Percentiles rank a stretch among this genome's conserved stretches.
phyloP scores from a whole-genome alignment of 2,888 invertebrate species.

The Campoplex nolae region DNA sequence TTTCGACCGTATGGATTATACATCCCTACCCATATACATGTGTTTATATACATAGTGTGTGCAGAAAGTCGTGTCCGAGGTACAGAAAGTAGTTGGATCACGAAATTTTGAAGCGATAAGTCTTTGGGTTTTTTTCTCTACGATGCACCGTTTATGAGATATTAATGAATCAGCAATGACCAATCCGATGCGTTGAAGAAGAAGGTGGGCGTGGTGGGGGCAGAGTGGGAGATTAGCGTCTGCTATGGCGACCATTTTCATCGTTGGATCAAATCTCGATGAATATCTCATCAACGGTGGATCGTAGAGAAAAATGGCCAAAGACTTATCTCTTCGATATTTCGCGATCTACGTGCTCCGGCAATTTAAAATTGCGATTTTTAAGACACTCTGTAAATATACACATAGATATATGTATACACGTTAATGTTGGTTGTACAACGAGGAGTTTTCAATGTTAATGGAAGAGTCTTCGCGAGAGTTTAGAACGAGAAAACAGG shows the following conservation, averaged over 20 bases:
- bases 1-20: conserved; percentile 62
- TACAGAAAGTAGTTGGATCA: neutral
- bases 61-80: neutral
- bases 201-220: neutral
- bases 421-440: conserved; percentile 37
- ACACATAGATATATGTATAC: neutral
- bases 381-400: conserved; percentile 14
- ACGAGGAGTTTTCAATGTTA: conserved; percentile 68
- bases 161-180: neutral
- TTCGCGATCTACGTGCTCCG: neutral
- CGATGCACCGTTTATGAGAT: neutral
- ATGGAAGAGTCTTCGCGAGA: conserved; percentile 58
- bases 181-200: neutral
- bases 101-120: too few relatives aligned
- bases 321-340: neutral
- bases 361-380: neutral
- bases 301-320: neutral
- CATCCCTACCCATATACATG: neutral
- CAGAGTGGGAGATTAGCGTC: too few relatives aligned
- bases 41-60: neutral
- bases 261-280: neutral
- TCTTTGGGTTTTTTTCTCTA: too few relatives aligned
- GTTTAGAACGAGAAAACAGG: conserved; percentile 40
- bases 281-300: neutral
- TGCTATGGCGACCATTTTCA: too few relatives aligned